Base-by-base conservation (phyloP, 2,113 vertebrate genomes). In the Synchiropus splendidus region DNA sequence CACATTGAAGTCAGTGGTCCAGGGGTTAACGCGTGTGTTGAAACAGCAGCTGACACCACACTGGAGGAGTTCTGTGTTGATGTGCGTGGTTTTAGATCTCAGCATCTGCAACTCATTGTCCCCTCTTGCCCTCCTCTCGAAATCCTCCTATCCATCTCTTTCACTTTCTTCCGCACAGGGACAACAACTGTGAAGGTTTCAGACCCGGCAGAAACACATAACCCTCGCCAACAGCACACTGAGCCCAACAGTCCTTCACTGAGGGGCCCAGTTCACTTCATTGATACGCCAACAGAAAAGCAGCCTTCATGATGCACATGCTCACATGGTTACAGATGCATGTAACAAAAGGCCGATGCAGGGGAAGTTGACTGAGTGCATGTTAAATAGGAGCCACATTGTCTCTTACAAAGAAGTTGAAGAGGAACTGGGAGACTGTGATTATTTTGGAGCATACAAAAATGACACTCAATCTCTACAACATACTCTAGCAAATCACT, bases 381-480 rank as follows among this genome's bases (percentile, higher is more conserved):
- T 83, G 58, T 42, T 74, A 80, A 84, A 86, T 69, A 85, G 77
- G 72, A 62, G 33, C 57, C 49, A 47, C 58, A 80, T 70, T 81
- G 75, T 77, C 38, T 54, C 39, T 39, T 57, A 18, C 37, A 54
- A 48, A 51, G 56, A 51, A 56, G 48, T 47, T 51, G 58, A 42
- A 63, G 36, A 18, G 39, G 39, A 67, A 71, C 65, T 65, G 35
- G 60, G 31, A 52, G 54, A n/a, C 8, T 27, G 4, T 27, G 21
- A 4, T 27, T 27, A 27, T 8, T 27, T 27, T 27, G 21, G 8
- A 5, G n/a, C n/a, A n/a, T n/a, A n/a, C n/a, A n/a, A n/a, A n/a
- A n/a, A n/a, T n/a, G n/a, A n/a, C n/a, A n/a, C n/a, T n/a, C n/a
- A n/a, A n/a, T n/a, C n/a, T n/a, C n/a, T n/a, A n/a, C n/a, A n/a